These are phyloP conservation scores for Holacanthus passer DNA, from an alignment of 2,113 vertebrate species.

Conservation along the genomic window DNA sequence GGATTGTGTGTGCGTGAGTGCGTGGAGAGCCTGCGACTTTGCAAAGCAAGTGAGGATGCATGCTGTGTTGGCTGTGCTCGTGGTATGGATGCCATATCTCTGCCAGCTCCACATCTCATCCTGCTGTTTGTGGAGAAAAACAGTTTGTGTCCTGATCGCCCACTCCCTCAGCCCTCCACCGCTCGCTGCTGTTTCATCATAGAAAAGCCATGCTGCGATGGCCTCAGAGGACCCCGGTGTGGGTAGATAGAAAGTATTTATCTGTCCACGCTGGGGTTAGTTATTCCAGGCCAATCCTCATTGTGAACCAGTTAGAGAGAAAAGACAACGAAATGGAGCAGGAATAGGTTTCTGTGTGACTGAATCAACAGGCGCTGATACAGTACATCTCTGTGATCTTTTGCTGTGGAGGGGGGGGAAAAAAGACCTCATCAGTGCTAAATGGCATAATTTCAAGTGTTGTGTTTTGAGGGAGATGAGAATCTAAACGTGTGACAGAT, in stretches of 20 bases:
- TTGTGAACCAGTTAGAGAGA: slow-evolving; percentile 25
- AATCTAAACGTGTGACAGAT: slow-evolving; percentile 23
- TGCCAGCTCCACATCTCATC: slow-evolving; percentile 71
- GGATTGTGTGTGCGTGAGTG: background rate
- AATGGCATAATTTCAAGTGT: slow-evolving; percentile 27
- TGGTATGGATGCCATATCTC: slow-evolving; percentile 69
- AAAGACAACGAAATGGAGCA: slow-evolving; percentile 21
- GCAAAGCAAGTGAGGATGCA: slow-evolving; percentile 58
- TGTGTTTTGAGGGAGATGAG: slow-evolving; percentile 27
- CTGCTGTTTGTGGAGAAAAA: slow-evolving; percentile 76
- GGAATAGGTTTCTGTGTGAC: background rate
- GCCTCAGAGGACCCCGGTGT: slow-evolving; percentile 64
- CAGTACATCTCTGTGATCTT: background rate
- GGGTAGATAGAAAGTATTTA: slow-evolving; percentile 63
- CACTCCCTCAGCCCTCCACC: slow-evolving; percentile 67
- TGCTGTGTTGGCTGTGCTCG: slow-evolving; percentile 63
- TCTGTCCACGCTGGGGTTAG: slow-evolving; percentile 45
- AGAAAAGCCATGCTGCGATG: slow-evolving; percentile 67
- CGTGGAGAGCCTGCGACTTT: slow-evolving; percentile 53
- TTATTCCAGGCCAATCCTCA: slow-evolving; percentile 57
- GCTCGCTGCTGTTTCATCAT: slow-evolving; percentile 72
- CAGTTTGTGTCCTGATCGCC: slow-evolving; percentile 73
- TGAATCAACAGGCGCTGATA: slow-evolving; percentile 46
- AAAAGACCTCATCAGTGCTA: background rate
- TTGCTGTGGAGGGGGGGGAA: background rate